phyloP scores from a whole-genome alignment of 2,888 invertebrate genomes.

The Coelogynopora nodosa region DNA sequence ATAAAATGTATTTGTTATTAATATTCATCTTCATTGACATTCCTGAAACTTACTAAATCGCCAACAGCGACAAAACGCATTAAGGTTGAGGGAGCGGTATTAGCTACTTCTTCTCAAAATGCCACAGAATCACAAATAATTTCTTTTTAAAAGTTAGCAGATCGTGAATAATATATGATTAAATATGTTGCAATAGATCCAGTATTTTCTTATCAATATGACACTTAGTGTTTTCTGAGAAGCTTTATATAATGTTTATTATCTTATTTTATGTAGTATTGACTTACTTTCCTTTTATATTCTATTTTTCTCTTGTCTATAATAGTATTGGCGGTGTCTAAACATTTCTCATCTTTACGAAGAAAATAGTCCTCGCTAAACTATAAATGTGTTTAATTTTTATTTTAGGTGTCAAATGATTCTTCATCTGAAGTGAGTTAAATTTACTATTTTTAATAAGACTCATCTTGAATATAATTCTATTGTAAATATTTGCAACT shows the following conservation, averaged over 20 bases:
- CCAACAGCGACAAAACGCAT: background rate
- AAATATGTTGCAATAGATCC: background rate
- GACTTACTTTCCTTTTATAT: background rate
- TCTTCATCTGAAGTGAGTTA: background rate
- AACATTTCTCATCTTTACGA: too few relatives aligned
- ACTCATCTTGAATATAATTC: background rate
- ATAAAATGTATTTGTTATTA: background rate
- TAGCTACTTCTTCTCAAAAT: background rate
- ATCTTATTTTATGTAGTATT: background rate
- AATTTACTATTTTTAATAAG: background rate
- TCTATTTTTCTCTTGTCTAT: too few relatives aligned
- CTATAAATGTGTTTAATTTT: background rate
- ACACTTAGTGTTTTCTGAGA: background rate
- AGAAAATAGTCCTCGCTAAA: background rate
- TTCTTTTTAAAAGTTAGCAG: background rate
- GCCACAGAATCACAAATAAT: background rate
- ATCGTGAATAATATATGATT: background rate
- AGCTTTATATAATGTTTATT: background rate
- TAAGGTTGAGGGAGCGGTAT: background rate
- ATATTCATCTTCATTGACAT: background rate
- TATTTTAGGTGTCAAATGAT: background rate
- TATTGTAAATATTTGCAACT: background rate
- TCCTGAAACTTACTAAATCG: too few relatives aligned
- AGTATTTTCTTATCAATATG: background rate
- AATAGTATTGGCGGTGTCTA: too few relatives aligned